These are phyloP conservation scores for Natator depressus DNA, from an alignment of 2,113 vertebrate genomes.

Conservation along the genomic window DNA sequence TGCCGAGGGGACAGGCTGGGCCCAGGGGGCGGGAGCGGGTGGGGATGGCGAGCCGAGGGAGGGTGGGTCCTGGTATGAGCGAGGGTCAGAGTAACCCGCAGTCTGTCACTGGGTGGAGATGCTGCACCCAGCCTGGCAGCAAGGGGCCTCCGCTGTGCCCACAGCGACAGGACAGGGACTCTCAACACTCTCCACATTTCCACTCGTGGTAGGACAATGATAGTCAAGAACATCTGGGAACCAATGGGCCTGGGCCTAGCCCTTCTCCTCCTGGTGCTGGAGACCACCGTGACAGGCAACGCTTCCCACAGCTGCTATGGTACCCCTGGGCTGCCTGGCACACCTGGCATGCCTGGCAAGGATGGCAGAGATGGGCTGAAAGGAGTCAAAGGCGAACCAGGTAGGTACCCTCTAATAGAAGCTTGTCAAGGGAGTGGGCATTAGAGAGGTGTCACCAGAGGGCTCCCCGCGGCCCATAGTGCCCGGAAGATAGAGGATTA, in stretches of 20 bases:
- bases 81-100: neutral
- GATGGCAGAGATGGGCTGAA: constrained; percentile 86
- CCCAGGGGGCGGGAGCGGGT: neutral
- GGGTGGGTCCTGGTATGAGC: neutral
- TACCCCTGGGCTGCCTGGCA: constrained; percentile 83
- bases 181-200: neutral
- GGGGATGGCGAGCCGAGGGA: neutral
- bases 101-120: neutral
- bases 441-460: fast-evolving
- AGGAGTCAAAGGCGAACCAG: constrained; percentile 83
- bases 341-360: constrained; percentile 86
- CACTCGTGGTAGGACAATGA: neutral
- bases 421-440: neutral
- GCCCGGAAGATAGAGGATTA: neutral
- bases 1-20: neutral
- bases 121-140: neutral
- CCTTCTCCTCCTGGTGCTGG: constrained; percentile 44
- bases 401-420: constrained; percentile 58
- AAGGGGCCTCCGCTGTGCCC: neutral
- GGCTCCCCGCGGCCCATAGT: neutral
- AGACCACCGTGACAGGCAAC: neutral
- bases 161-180: fast-evolving
- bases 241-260: neutral
- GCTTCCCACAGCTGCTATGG: constrained; percentile 61
- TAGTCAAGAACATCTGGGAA: constrained; percentile 11